These are phyloP conservation scores for Calypte anna DNA, from an alignment of 2,113 vertebrate genomes.

Conservation along the genomic window DNA sequence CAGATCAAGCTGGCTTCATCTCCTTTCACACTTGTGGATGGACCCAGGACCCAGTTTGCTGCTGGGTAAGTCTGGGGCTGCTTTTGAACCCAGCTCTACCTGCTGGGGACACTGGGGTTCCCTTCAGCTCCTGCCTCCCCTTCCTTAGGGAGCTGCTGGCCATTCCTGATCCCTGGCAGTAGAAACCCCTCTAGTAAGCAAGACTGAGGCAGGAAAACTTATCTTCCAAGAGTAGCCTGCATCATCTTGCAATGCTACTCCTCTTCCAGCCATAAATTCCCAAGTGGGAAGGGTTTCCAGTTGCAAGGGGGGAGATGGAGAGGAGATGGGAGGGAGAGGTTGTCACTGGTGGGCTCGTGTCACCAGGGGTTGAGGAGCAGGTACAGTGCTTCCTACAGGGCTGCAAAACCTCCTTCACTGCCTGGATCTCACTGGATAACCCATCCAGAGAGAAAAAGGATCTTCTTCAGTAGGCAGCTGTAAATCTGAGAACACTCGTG, in stretches of 20 bases:
- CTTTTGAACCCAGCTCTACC: neutral
- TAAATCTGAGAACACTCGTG: fast-evolving
- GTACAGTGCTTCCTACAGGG: neutral
- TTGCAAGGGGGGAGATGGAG: too few species aligned
- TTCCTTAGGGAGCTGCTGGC: neutral
- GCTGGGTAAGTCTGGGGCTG: neutral
- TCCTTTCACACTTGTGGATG: neutral
- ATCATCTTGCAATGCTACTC: neutral
- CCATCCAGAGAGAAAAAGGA: neutral
- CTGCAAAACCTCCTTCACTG: neutral
- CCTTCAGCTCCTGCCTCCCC: neutral
- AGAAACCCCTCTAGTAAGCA: neutral
- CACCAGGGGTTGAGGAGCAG: neutral
- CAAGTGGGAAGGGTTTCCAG: too few species aligned
- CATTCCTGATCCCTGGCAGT: neutral
- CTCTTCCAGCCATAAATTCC: neutral
- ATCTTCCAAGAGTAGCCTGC: neutral
- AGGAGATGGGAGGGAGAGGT: neutral
- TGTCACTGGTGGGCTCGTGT: neutral
- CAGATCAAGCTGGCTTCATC: neutral
- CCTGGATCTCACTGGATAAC: neutral
- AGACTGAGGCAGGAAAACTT: neutral
- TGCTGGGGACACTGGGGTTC: neutral
- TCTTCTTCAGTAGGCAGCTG: neutral
- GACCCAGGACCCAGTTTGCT: neutral